Evolutionary conservation across 2,888 invertebrate genomes (phyloP), one percentile per base, ranked within the genome.

Genomic region (Epistrophe grossulariae): DNA sequence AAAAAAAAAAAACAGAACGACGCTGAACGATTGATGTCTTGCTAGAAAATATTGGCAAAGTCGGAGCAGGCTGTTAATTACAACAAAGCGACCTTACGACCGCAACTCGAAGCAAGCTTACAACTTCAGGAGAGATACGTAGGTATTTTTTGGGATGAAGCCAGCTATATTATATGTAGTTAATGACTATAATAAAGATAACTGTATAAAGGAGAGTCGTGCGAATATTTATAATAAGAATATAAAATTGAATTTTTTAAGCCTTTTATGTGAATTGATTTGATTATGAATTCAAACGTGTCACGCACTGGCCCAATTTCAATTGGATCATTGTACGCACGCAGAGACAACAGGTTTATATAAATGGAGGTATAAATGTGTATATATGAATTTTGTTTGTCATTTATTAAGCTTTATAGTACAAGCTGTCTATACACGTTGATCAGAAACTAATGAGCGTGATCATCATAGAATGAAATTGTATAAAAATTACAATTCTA

Each of bases 301-400:
- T 78, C 81, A 81, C 78, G 74, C 85, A 81, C 45, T 81, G 85
- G 24, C 78, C 85, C 78, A 85, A 78, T 82, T 85, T 74, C 70
- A 50, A 81, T 70, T 70, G 72, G 55, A 78, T 60, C 80, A 77
- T 68, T 73, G 55, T 50, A 66, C 72, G 84, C 55, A 40, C 60
- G 73, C 74, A 60, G 28, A 60, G 28, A 71, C 74, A 85, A 85
- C 81, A 85, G 78, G 78, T 85, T 85, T 70, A 45, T 45, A 62
- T 78, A 81, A 24, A 15, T 38, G 10, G 3, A 10, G n/a, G n/a
- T 38, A 38, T 11, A 35, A 35, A 7, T 10, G 15, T 7, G 45
- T 17, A 1, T 48, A 17, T 52, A 38, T 60, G 38, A 17, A 19
- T 38, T 43, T 43, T 62, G 11, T 62, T 40, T 62, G 9, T 28